A percentile compares a stretch with the other conserved stretches of the same genome.
Evolutionary conservation across 2,113 vertebrate species (phyloP).

Genomic region (Cariama cristata): DNA sequence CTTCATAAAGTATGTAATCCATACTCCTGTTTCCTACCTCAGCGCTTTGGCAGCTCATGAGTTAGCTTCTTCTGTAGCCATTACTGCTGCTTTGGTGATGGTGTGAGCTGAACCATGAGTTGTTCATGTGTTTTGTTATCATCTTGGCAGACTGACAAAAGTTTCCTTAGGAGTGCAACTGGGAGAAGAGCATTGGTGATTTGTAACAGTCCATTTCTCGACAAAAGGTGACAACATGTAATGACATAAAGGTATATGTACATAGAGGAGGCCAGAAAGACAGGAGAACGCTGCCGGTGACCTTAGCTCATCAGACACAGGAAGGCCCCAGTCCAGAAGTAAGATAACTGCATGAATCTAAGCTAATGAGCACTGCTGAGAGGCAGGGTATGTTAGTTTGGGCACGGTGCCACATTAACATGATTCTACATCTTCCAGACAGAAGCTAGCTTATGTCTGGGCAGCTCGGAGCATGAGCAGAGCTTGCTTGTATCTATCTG

Average conservation of each 20-base stretch:
- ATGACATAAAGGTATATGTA: neutral
- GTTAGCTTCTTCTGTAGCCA: neutral
- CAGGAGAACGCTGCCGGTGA: neutral
- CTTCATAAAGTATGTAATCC: neutral
- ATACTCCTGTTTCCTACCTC: neutral
- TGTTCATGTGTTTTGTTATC: conserved; percentile 3
- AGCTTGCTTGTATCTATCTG: conserved; percentile 1
- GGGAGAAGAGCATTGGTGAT: neutral
- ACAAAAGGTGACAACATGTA: neutral
- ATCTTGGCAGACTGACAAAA: neutral
- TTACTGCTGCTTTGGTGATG: neutral
- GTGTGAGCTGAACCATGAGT: neutral
- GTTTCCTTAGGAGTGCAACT: neutral
- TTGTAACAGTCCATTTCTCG: conserved; percentile 19
- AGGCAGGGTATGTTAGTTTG: conserved; percentile 33
- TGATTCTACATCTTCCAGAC: conserved; percentile 3
- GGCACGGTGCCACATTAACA: conserved; percentile 32
- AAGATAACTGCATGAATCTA: conserved; percentile 6
- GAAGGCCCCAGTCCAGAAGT: neutral
- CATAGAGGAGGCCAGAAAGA: neutral
- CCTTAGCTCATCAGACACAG: neutral
- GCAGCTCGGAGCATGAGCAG: neutral
- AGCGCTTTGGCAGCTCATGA: neutral
- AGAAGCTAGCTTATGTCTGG: neutral
- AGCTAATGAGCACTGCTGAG: conserved; percentile 27